Evolutionary conservation across 2,797 vertebrate genomes (phyloP).

Genomic region (Anolis apletophallus): DNA sequence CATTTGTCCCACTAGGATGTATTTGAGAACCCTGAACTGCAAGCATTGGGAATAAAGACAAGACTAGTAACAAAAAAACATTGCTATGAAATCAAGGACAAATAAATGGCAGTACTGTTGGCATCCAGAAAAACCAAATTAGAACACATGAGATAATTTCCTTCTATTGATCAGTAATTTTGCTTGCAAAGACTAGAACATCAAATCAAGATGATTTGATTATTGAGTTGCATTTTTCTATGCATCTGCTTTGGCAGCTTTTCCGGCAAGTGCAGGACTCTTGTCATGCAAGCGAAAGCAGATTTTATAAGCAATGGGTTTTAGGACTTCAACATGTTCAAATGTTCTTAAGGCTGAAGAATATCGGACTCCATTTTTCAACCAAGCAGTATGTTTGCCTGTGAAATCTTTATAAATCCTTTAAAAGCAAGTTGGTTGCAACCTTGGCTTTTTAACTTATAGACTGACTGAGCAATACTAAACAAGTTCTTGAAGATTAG

Average conservation of each 20-base stretch:
- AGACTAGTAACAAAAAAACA: background rate
- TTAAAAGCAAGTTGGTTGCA: conserved; percentile 26
- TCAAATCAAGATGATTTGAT: background rate
- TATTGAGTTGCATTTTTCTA: conserved; percentile 9
- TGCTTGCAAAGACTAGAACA: background rate
- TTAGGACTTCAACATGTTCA: conserved; percentile 27
- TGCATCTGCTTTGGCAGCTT: background rate
- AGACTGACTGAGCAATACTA: conserved; percentile 34
- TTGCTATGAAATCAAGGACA: background rate
- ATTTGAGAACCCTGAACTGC: no score
- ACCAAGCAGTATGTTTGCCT: conserved; percentile 29
- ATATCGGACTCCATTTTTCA: conserved; percentile 34
- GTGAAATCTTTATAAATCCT: conserved; percentile 42
- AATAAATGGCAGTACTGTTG: background rate
- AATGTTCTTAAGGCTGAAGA: conserved; percentile 31
- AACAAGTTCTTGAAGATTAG: conserved; percentile 39
- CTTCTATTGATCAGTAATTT: background rate
- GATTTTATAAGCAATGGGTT: conserved; percentile 11
- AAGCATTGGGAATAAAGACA: no score
- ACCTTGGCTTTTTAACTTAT: conserved; percentile 24
- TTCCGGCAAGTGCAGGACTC: background rate
- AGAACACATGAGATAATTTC: background rate
- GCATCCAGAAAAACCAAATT: background rate
- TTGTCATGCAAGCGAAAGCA: background rate
- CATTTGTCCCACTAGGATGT: no score